Evolutionary conservation across 2,888 invertebrate species (phyloP).

Genomic region (Podabrus alpinus): DNA sequence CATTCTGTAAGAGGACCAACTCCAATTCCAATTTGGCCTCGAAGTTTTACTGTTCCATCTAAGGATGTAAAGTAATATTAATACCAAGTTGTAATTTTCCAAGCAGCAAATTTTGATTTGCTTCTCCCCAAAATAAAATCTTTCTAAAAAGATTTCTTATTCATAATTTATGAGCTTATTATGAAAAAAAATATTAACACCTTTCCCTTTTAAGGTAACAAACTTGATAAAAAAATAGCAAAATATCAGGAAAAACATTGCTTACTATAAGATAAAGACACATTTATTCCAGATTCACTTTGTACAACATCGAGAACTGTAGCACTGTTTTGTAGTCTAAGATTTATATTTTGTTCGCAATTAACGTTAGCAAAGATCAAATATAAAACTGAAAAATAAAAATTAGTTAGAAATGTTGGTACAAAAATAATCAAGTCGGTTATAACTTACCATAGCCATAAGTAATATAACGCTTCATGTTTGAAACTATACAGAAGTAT

Average conservation of each 20-base stretch:
- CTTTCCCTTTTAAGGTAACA: neutral
- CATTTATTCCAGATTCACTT: neutral
- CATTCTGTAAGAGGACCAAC: conserved; percentile 5
- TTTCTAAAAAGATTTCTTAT: no score
- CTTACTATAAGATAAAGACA: neutral
- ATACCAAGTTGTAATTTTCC: no score
- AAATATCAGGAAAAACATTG: neutral
- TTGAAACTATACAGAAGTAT: neutral
- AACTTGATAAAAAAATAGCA: neutral
- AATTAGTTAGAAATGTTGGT: neutral
- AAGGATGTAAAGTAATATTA: neutral
- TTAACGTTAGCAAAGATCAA: neutral
- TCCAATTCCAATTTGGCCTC: conserved; percentile 10
- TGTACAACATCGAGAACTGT: neutral
- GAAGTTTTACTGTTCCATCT: conserved; percentile 8
- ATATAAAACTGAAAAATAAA: neutral
- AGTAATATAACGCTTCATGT: neutral
- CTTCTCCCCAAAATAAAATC: no score
- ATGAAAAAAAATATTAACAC: no score
- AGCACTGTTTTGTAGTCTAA: neutral
- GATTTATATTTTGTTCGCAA: neutral
- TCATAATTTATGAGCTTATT: no score
- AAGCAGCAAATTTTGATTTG: no score
- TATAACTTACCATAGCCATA: neutral
- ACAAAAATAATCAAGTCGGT: neutral